Evolutionary conservation across 2,888 invertebrate species (phyloP), one percentile per base, ranked within the genome.

Genomic region (Polydrusus cervinus): DNA sequence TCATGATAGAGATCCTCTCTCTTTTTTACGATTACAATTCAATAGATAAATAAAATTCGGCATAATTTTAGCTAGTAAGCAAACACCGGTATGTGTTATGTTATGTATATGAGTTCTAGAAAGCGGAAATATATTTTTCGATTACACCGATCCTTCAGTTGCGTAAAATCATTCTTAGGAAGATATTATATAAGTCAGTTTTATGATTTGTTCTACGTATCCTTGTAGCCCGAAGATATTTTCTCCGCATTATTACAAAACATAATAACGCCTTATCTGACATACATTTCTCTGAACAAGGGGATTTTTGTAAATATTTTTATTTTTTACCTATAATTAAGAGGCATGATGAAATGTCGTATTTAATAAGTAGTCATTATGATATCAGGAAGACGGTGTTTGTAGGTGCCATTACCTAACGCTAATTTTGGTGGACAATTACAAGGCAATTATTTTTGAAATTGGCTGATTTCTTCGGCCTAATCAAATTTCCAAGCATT

Each of bases 271-370:
- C 14, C 16, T 11, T 38, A 60, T 60, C 6, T 60, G 57, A 60
- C 57, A 60, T 11, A 57, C 57, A 38, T 60, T 60, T 60, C 38
- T 18, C 11, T n/a, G 38, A 10, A 60, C 20, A 14, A 7, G 57
- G 57, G 57, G 38, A 60, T 38, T 60, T 38, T 60, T 38, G 38
- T 38, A 10, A 60, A 60, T 38, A 60, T 60, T 60, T 60, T 38
- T 18, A 25, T 60, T 60, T 60, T 60, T 60, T 60, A 38, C 3
- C 18, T 10, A 11, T 60, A 60, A 30, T 30, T 60, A 60, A 10
- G 57, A 16, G 18, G n/a, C 16, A 3, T 60, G 57, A 60, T 16
- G 57, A 38, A 60, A 60, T 38, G 14, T 8, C 11, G 13, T 14
- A 7, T 55, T 34, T 55, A 25, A 55, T 34, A 25, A 34, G 30